A percentile compares a stretch with the other conserved stretches of the same genome.
These are phyloP conservation scores for Oceanodroma leucorhoa DNA, from an alignment of 2,797 vertebrate species.

Conservation along the genomic window DNA sequence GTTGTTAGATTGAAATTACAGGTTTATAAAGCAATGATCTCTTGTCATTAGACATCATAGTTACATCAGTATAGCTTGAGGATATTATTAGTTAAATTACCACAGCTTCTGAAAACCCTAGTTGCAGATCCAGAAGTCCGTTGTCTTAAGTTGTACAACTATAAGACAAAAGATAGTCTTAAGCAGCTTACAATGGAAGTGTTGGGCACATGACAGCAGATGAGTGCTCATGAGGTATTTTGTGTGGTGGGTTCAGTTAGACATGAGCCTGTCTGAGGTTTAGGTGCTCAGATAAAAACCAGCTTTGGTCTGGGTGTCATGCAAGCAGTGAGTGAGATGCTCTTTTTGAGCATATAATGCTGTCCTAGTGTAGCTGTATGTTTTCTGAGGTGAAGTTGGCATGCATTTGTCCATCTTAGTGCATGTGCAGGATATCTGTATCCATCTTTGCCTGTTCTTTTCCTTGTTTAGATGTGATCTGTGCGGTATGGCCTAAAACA, in stretches of 20 bases:
- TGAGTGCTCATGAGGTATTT: not conserved
- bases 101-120: not conserved
- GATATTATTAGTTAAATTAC: not conserved
- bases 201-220: not conserved
- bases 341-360: not conserved
- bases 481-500: not conserved
- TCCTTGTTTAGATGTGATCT: not conserved
- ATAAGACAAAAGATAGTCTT: not conserved
- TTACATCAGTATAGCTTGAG: not conserved
- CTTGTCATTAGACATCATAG: not conserved
- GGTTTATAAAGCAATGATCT: not conserved
- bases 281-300: not conserved
- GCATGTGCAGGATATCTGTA: not conserved
- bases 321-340: not conserved
- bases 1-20: not conserved
- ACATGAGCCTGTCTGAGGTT: not conserved
- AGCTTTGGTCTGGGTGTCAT: not conserved
- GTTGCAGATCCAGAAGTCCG: not conserved
- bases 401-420: not conserved
- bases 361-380: not conserved
- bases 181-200: not conserved
- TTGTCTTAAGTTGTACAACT: not conserved
- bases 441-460: not conserved
- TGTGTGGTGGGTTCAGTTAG: not conserved
- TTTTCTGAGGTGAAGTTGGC: not conserved